Percentiles rank a stretch among this genome's conserved stretches.
These are phyloP conservation scores for Hymenopus coronatus DNA, from an alignment of 2,888 invertebrate genomes.

Conservation along the genomic window DNA sequence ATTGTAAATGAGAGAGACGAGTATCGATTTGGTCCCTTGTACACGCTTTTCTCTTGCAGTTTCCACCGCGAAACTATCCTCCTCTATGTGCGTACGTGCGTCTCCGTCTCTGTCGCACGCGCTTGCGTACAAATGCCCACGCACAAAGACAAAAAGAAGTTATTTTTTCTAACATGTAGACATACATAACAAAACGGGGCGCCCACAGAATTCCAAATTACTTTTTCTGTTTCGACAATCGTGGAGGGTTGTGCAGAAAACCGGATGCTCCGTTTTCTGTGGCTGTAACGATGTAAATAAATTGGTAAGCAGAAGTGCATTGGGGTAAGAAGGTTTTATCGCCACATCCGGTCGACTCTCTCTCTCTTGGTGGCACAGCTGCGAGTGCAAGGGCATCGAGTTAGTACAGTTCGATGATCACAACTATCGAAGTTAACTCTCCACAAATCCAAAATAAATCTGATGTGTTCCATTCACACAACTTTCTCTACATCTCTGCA, in stretches of 20 bases:
- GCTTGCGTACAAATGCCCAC: not conserved
- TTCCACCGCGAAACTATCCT: not conserved
- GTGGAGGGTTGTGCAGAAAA: not conserved
- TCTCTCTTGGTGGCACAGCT: not conserved
- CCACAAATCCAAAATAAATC: too few species aligned
- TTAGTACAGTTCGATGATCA: not conserved
- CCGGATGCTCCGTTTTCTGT: not conserved
- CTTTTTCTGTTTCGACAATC: slow-evolving; percentile 33
- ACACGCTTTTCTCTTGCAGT: not conserved
- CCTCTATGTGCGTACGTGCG: not conserved
- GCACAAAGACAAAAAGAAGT: slow-evolving; percentile 22
- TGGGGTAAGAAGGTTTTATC: not conserved
- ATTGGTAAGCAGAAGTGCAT: not conserved
- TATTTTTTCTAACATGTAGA: slow-evolving; percentile 31
- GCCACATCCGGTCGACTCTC: not conserved
- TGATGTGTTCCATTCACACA: too few species aligned
- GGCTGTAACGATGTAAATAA: not conserved
- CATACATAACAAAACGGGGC: slow-evolving; percentile 32
- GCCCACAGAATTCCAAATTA: slow-evolving; percentile 33
- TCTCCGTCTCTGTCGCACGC: not conserved
- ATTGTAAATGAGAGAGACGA: slow-evolving; percentile 30
- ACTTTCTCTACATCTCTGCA: too few species aligned
- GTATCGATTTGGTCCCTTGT: slow-evolving; percentile 28
- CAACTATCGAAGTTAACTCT: too few species aligned
- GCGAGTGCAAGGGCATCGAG: not conserved